Conservation (phyloP, 2,888 invertebrate species). For the Drosophila tanythrix region DNA sequence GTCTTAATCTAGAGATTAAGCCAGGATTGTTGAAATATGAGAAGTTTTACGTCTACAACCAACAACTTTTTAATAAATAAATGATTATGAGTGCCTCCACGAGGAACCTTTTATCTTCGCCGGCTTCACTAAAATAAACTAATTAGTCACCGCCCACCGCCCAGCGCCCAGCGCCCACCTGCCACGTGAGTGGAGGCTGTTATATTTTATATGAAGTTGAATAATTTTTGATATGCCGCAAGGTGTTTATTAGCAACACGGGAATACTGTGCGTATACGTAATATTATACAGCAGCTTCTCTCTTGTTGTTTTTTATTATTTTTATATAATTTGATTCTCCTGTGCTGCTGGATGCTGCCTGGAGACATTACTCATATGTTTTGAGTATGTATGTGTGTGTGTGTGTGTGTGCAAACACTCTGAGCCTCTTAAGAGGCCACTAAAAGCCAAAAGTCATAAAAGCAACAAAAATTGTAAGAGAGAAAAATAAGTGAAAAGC, state of each 20-base stretch:
- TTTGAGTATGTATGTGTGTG: conserved; percentile 34
- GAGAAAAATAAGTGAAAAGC: conserved; percentile 69
- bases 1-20: background rate
- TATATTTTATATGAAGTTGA: conserved; percentile 59
- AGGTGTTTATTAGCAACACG: conserved; percentile 78
- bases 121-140: conserved; percentile 25
- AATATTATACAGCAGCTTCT: conserved; percentile 60
- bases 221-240: conserved; percentile 72
- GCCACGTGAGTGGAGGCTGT: conserved; percentile 12
- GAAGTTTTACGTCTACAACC: background rate
- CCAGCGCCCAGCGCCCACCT: too few relatives aligned
- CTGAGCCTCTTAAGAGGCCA: conserved; percentile 73
- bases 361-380: conserved; percentile 72
- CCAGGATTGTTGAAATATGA: background rate
- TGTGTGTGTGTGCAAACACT: conserved; percentile 53
- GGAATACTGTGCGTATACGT: conserved; percentile 79
- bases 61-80: background rate
- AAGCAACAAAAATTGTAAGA: conserved; percentile 65
- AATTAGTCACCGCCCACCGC: conserved; percentile 37
- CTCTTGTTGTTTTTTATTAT: background rate
- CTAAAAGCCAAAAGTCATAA: conserved; percentile 81
- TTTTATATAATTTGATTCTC: background rate
- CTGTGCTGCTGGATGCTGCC: conserved; percentile 35
- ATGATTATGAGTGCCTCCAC: background rate
- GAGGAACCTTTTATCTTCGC: background rate